These are phyloP conservation scores for Patella ulyssiponensis DNA, from an alignment of 2,888 invertebrate genomes.

Conservation along the genomic window DNA sequence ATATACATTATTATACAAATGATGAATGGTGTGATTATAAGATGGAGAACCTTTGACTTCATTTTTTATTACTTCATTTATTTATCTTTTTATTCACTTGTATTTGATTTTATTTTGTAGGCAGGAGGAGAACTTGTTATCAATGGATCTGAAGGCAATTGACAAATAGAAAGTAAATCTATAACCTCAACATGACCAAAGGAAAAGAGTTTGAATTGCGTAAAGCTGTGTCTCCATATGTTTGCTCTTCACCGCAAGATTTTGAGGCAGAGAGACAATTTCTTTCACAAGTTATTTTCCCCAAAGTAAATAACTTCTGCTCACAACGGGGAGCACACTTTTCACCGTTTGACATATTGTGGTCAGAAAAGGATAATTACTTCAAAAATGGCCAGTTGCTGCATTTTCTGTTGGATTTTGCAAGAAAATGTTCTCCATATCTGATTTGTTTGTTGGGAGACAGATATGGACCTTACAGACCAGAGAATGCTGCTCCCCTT, in stretches of 20 bases:
- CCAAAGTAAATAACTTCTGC: conserved; percentile 49
- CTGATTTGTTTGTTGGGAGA: conserved; percentile 68
- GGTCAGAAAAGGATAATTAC: conserved; percentile 53
- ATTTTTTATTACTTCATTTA: too few species aligned
- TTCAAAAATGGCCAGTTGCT: conserved; percentile 53
- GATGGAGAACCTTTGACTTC: too few species aligned
- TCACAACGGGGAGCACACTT: conserved; percentile 59
- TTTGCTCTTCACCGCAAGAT: conserved; percentile 60
- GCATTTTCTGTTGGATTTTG: conserved; percentile 56
- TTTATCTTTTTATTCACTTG: too few species aligned
- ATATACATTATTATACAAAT: too few species aligned
- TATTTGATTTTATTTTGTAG: too few species aligned
- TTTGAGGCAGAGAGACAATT: conserved; percentile 55
- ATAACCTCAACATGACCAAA: neutral
- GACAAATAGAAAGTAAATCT: too few species aligned
- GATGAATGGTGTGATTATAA: too few species aligned
- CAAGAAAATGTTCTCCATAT: conserved; percentile 62
- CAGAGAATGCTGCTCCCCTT: conserved; percentile 44
- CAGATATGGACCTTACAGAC: conserved; percentile 63
- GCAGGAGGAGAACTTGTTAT: too few species aligned
- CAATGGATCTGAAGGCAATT: too few species aligned
- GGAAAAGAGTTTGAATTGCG: conserved; percentile 47
- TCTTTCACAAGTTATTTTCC: conserved; percentile 57
- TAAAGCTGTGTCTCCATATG: conserved; percentile 56
- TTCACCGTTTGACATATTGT: conserved; percentile 63